A percentile compares a stretch with the other conserved stretches of the same genome.
phyloP scores from a whole-genome alignment of 2,797 vertebrate genomes.

The Geranospiza caerulescens region DNA sequence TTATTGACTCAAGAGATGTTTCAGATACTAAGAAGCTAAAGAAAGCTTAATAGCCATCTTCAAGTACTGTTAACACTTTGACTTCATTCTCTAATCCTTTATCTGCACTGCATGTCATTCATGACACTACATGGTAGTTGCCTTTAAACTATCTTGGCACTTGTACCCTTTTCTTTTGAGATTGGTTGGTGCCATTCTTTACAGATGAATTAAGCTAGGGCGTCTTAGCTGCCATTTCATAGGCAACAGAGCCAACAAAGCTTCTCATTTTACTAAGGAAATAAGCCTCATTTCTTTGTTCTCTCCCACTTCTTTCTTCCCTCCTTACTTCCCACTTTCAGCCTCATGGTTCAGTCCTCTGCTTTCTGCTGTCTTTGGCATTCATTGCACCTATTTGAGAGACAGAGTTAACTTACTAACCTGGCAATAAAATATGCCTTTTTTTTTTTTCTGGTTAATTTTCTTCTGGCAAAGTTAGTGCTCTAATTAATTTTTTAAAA shows the following conservation, averaged over 20 bases:
- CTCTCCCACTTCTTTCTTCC: not conserved
- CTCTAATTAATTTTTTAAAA: not conserved
- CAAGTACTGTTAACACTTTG: not conserved
- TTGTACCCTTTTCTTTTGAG: not conserved
- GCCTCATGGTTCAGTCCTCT: not conserved
- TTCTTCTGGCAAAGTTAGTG: not conserved
- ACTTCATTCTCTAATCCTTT: not conserved
- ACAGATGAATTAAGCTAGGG: not conserved
- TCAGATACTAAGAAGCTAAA: not conserved
- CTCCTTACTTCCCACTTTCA: not conserved
- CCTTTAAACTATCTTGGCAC: not conserved
- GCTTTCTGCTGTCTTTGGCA: not conserved
- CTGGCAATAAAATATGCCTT: not conserved
- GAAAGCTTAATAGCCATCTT: not conserved
- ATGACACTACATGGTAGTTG: not conserved
- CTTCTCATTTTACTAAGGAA: not conserved
- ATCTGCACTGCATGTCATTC: not conserved
- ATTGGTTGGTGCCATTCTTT: not conserved
- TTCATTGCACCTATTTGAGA: not conserved
- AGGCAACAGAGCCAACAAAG: not conserved
- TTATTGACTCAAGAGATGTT: not conserved
- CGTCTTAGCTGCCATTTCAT: not conserved
- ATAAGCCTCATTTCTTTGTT: not conserved
- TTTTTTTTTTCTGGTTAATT: not conserved
- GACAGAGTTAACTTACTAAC: not conserved